Percentiles rank a stretch among this genome's conserved stretches.
Evolutionary conservation across 2,888 invertebrate genomes (phyloP).

Genomic region (Tipula confusa): DNA sequence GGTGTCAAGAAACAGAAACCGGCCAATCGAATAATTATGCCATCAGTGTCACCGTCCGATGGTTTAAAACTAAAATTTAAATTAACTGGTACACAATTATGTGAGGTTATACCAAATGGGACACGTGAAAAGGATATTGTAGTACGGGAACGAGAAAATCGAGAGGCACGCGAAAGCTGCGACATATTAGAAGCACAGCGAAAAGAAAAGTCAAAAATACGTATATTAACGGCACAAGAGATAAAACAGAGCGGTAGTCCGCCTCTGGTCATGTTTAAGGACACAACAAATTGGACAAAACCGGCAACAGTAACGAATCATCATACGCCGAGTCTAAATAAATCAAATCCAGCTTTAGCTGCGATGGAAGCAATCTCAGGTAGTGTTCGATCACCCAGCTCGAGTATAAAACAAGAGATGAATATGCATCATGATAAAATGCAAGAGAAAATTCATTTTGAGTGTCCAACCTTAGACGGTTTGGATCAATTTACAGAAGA

Average conservation of each 20-base stretch:
- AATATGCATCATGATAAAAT: neutral
- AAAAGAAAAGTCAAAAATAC: neutral
- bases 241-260: neutral
- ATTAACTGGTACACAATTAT: constrained; percentile 37
- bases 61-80: constrained; percentile 39
- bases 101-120: constrained; percentile 37
- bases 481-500: constrained; percentile 38
- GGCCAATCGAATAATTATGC: neutral
- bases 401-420: constrained; percentile 29
- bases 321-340: neutral
- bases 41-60: constrained; percentile 27
- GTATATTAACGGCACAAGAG: constrained; percentile 7
- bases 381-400: constrained; percentile 34
- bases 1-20: constrained; percentile 33
- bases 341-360: neutral
- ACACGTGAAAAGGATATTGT: constrained; percentile 21
- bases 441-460: constrained; percentile 38
- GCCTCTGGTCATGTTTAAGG: neutral
- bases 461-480: constrained; percentile 40
- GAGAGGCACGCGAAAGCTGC: neutral
- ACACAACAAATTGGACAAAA: constrained; percentile 34
- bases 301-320: constrained; percentile 30
- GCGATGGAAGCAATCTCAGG: constrained; percentile 29
- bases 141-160: neutral
- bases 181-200: neutral